Conservation (phyloP, 2,113 vertebrate genomes). For the Stictonetta naevosa region DNA sequence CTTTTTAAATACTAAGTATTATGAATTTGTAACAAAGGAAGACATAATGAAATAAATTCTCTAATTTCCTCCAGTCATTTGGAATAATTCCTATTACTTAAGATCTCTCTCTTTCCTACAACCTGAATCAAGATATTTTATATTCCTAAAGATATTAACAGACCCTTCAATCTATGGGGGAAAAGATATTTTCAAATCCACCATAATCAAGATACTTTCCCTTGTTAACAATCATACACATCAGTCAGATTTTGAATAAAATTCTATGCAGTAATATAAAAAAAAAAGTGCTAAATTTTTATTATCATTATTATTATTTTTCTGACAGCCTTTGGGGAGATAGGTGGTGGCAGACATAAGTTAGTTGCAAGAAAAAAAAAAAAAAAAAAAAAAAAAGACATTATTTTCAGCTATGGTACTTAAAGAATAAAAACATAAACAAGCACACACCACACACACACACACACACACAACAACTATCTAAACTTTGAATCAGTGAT, state of each 20-base stretch:
- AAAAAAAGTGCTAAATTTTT: not conserved
- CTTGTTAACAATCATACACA: not conserved
- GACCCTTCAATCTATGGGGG: not conserved
- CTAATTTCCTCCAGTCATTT: not conserved
- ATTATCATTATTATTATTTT: not conserved
- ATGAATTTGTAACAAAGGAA: not conserved
- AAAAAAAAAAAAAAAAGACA: not conserved
- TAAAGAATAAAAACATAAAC: not conserved
- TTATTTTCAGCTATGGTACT: not conserved
- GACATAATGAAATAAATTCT: not conserved
- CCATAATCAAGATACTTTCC: not conserved
- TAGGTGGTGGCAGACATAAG: not conserved
- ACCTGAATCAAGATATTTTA: not conserved
- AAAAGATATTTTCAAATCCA: not conserved
- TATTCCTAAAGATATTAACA: not conserved
- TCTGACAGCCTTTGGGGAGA: not conserved
- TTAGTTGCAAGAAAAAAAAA: not conserved
- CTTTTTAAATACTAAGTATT: not conserved
- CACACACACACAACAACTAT: no score
- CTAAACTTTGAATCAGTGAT: not conserved
- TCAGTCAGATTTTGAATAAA: not conserved
- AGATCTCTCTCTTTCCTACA: not conserved
- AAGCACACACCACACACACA: accelerated
- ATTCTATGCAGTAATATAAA: not conserved
- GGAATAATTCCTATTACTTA: not conserved